phyloP scores from a whole-genome alignment of 2,888 invertebrate genomes.

The Dorcus hopei region DNA sequence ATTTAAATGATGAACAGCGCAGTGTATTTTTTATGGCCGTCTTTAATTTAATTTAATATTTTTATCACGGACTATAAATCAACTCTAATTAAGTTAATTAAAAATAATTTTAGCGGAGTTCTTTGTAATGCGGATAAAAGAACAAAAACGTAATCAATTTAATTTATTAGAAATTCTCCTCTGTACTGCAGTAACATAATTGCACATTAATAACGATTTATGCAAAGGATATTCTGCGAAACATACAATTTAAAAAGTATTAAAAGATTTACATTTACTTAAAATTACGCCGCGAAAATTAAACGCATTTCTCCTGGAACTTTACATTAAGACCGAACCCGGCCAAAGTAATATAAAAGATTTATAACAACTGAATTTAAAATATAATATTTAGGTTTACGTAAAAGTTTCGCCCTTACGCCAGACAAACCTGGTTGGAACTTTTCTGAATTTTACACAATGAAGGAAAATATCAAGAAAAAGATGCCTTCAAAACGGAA shows the following conservation, averaged over 20 bases:
- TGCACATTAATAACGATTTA: conserved; percentile 28
- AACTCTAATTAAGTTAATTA: conserved; percentile 39
- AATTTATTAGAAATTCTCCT: conserved; percentile 41
- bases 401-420: no score
- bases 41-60: conserved; percentile 51
- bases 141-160: conserved; percentile 44
- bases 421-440: no score
- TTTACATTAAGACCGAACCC: not conserved
- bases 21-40: conserved; percentile 44
- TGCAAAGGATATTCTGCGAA: conserved; percentile 9
- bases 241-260: conserved; percentile 5
- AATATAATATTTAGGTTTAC: no score
- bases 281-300: not conserved
- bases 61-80: conserved; percentile 37
- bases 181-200: conserved; percentile 24
- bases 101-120: conserved; percentile 49
- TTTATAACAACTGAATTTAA: no score
- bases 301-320: not conserved
- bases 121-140: conserved; percentile 40
- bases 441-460: no score
- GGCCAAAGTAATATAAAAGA: not conserved
- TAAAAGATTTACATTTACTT: conserved; percentile 13
- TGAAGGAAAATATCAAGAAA: no score
- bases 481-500: no score
- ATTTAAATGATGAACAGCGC: conserved; percentile 40